Evolutionary conservation across 2,888 invertebrate species (phyloP), one percentile per base, ranked within the genome.

Genomic region (Drosophila siamana): DNA sequence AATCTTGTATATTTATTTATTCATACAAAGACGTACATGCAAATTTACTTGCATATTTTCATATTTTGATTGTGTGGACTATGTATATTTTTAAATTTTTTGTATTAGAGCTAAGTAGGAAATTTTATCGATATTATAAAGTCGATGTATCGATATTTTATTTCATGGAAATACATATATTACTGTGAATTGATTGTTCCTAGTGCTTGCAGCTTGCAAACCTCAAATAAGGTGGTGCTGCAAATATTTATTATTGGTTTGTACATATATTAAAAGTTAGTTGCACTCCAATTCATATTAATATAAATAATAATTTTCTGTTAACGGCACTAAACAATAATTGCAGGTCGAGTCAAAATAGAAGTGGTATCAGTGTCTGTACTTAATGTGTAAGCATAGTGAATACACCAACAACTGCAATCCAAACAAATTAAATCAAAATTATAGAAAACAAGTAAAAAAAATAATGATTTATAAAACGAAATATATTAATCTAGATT

Each of bases 361-460:
- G 13, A n/a, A 30, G n/a, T 33, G 9, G n/a, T 33, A 8, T 5
- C 26, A 43, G 11, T 44, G 7, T n/a, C n/a, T 33, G 13, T 59
- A 30, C 62, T 64, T 69, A 43, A 75, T 75, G 67, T 72, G 63
- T 54, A 54, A 63, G 11, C 60, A 50, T 54, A 44, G 60, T 52
- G 52, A 66, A 16, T 15, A 40, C 11, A 33, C n/a, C 33, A 33
- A 33, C 30, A 30, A 11, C 30, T 9, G 3, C 4, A 33, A n/a
- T n/a, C n/a, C n/a, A 15, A 38, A 52, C 16, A 61, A 47, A 47
- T 63, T 72, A 30, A 57, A 40, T 50, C 57, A 41, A 36, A 60
- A 36, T 47, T 56, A 41, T 43, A 46, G 30, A 54, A 41, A 15
- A 40, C 44, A 5, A 76, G 69, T 19, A 4, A 9, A 9, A 30